Evolutionary conservation across 1,140 invertebrate genomes (phyloP).

Genomic region (Diachasmimorpha longicaudata): DNA sequence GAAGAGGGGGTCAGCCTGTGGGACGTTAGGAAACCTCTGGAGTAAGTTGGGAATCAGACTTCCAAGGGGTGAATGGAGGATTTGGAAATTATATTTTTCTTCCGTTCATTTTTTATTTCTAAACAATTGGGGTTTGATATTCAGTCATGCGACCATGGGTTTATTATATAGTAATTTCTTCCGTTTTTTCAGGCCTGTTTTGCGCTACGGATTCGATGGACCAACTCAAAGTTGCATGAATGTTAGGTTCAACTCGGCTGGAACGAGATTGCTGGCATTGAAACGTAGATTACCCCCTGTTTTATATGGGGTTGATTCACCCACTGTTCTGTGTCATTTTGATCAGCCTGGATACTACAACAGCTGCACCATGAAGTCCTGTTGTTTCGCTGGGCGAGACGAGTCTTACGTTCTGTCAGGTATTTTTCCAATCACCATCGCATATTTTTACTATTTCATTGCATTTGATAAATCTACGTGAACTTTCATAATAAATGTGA

Average conservation of each 20-base stretch:
- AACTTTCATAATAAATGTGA: background rate
- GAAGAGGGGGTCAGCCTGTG: slow-evolving; percentile 87
- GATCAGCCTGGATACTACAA: slow-evolving; percentile 93
- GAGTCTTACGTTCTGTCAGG: slow-evolving; percentile 89
- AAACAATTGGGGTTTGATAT: too few relatives aligned
- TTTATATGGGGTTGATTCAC: slow-evolving; percentile 74
- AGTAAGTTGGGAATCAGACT: too few relatives aligned
- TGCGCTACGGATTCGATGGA: slow-evolving; percentile 75
- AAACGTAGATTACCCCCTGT: slow-evolving; percentile 83
- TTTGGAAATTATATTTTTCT: too few relatives aligned
- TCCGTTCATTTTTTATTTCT: too few relatives aligned
- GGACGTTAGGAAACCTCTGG: slow-evolving; percentile 84
- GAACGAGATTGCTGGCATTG: slow-evolving; percentile 81
- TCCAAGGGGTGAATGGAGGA: too few relatives aligned
- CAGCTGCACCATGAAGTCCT: slow-evolving; percentile 97
- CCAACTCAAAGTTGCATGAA: slow-evolving; percentile 86
- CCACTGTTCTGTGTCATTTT: slow-evolving; percentile 80
- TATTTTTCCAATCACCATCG: background rate
- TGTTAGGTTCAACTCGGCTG: slow-evolving; percentile 83
- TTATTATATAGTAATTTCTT: slow-evolving; percentile 8
- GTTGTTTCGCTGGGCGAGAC: slow-evolving; percentile 88
- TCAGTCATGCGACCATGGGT: too few relatives aligned
- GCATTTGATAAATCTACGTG: too few relatives aligned
- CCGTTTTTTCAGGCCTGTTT: slow-evolving; percentile 64
- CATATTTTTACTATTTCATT: too few relatives aligned